Percentiles rank a stretch among this genome's conserved stretches.
Evolutionary conservation across 2,888 invertebrate genomes (phyloP).

Genomic region (Dolomedes plantarius): DNA sequence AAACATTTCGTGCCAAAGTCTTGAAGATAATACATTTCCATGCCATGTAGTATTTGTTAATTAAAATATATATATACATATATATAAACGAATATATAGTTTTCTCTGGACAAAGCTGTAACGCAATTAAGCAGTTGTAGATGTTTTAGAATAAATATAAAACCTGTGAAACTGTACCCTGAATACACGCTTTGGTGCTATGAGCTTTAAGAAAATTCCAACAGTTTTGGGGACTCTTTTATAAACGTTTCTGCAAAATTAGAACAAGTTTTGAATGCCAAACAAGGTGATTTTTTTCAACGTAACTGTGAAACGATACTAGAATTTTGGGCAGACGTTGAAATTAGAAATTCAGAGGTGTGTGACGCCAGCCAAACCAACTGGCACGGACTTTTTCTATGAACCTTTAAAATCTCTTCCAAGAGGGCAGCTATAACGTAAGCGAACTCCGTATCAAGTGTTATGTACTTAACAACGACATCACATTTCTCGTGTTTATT

Average conservation of each 20-base stretch:
- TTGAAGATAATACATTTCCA: slow-evolving; percentile 36
- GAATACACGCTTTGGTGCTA: slow-evolving; percentile 65
- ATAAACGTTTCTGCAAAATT: slow-evolving; percentile 14
- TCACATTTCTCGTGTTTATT: background rate
- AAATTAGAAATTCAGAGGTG: background rate
- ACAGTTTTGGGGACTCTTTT: slow-evolving; percentile 58
- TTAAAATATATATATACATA: slow-evolving; percentile 12
- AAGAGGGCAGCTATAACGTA: slow-evolving; percentile 57
- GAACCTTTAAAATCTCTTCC: slow-evolving; percentile 29
- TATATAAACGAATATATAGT: slow-evolving; percentile 34
- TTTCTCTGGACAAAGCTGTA: slow-evolving; percentile 25
- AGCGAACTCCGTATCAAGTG: slow-evolving; percentile 30
- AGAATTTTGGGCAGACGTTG: background rate
- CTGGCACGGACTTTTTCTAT: background rate
- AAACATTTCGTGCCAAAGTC: slow-evolving; percentile 36
- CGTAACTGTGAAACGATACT: background rate
- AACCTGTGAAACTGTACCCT: slow-evolving; percentile 48
- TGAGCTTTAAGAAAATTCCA: slow-evolving; percentile 64
- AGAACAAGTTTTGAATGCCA: slow-evolving; percentile 17
- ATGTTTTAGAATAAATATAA: slow-evolving; percentile 10
- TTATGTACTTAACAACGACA: slow-evolving; percentile 50
- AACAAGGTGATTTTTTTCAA: background rate
- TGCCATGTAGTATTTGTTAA: slow-evolving; percentile 61
- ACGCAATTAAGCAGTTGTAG: slow-evolving; percentile 4
- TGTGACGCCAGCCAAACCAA: no score